Percentiles rank a stretch among this genome's conserved stretches.
phyloP scores from a whole-genome alignment of 2,888 invertebrate genomes.

The Drosophila nigricruria region DNA sequence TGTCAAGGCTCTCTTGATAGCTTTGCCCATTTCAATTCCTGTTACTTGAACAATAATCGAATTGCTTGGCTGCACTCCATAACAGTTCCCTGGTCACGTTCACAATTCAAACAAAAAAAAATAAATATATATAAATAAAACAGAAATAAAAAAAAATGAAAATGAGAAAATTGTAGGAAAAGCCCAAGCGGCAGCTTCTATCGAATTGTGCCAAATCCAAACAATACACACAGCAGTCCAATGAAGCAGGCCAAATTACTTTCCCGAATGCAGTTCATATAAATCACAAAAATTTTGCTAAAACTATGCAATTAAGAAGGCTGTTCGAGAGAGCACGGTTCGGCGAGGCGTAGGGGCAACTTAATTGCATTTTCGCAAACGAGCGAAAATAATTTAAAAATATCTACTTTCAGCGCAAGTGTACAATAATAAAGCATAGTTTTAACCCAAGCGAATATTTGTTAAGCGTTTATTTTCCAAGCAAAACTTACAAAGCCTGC shows the following conservation, averaged over 20 bases:
- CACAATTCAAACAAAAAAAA: conserved; percentile 12
- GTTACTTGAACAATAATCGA: conserved; percentile 47
- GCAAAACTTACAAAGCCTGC: conserved; percentile 43
- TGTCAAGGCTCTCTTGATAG: conserved; percentile 23
- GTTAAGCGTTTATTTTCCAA: conserved; percentile 21
- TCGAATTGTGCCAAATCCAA: conserved; percentile 39
- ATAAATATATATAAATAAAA: neutral
- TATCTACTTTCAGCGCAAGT: conserved; percentile 12
- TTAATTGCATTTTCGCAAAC: conserved; percentile 54
- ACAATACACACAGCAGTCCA: conserved; percentile 27
- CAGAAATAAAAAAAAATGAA: neutral
- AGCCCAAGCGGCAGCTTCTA: conserved; percentile 23
- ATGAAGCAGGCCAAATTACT: conserved; percentile 26
- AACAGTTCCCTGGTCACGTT: conserved; percentile 50
- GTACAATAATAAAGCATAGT: conserved; percentile 9
- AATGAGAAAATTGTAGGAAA: conserved; percentile 1
- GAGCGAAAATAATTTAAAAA: conserved; percentile 24
- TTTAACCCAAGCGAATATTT: conserved; percentile 34
- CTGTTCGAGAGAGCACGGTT: neutral
- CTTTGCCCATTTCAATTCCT: conserved; percentile 32
- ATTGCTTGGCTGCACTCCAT: conserved; percentile 25
- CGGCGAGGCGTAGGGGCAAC: neutral
- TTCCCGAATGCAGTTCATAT: conserved; percentile 23
- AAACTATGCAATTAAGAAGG: conserved; percentile 57
- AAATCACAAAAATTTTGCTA: conserved; percentile 49